Evolutionary conservation across 2,888 invertebrate genomes (phyloP), one percentile per base, ranked within the genome.

Genomic region (Eupeodes latifasciatus): DNA sequence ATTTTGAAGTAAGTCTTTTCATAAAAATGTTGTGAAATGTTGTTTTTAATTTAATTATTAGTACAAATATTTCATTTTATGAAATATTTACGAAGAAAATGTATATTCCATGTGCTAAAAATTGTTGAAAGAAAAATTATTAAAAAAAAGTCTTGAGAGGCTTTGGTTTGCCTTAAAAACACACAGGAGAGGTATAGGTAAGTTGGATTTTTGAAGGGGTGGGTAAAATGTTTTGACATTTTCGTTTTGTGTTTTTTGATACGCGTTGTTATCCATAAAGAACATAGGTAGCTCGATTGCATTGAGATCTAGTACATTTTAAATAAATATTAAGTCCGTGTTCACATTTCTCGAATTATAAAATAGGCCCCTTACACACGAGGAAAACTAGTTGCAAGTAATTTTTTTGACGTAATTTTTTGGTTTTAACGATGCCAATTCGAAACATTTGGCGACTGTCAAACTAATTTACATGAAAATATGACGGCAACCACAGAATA

Each of bases 151-250:
- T 76, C 61, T 51, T 49, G 51, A 75, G 51, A 80, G 76, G 75
- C 83, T 80, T 77, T 74, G 49, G 34, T 11, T 72, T 59, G 72
- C 80, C 76, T 83, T 87, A 81, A 87, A 87, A 80, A 87, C 77
- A 40, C 40, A 40, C 11, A 5, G 61, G 34, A 72, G 83, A 40
- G 40, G 40, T 7, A 9, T 9, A 83, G 83, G 83, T 87, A 87
- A 84, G 80, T 87, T 80, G 72, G 62, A 83, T 84, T 87, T 79
- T 84, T 64, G 67, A 44, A 81, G 87, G 87, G 87, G 80, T 87
- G 84, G 87, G 72, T 80, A 80, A 69, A 75, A 84, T 83, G 83
- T 83, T 87, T 87, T 87, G 87, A 87, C 87, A 87, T 77, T 40
- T 82, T 47, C 16, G n/a, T 69, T 80, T 57, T 55, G 34, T 55